These are phyloP conservation scores for Nomada hirtipes DNA, from an alignment of 2,888 invertebrate genomes.

Conservation along the genomic window DNA sequence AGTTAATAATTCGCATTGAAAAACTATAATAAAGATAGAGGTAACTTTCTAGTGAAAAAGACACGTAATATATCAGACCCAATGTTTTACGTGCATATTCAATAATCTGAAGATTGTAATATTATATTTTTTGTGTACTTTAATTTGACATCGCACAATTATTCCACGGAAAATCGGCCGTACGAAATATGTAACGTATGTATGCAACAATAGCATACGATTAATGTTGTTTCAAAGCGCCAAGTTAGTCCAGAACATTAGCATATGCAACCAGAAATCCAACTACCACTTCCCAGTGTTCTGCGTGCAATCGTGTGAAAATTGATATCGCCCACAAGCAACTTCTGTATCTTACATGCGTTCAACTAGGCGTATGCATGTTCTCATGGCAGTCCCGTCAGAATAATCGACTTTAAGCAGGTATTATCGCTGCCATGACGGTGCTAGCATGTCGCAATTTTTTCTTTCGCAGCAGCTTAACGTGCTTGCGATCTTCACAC, in stretches of 20 bases:
- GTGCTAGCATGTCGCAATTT: slow-evolving; percentile 70
- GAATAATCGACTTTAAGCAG: slow-evolving; percentile 66
- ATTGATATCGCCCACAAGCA: slow-evolving; percentile 59
- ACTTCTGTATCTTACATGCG: slow-evolving; percentile 60
- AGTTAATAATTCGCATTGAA: neutral
- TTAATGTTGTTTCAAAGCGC: slow-evolving; percentile 31
- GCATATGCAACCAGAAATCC: slow-evolving; percentile 41
- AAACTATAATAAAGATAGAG: too few relatives aligned
- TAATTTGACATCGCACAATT: neutral
- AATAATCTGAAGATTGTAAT: too few relatives aligned
- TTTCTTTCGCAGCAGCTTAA: slow-evolving; percentile 60
- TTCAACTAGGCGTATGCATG: slow-evolving; percentile 53
- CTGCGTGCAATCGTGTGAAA: slow-evolving; percentile 53
- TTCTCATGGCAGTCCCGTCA: slow-evolving; percentile 54
- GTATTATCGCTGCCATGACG: slow-evolving; percentile 68
- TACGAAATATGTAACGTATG: neutral
- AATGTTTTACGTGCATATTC: too few relatives aligned
- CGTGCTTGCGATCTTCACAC: slow-evolving; percentile 64
- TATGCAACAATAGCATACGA: neutral
- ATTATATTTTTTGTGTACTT: too few relatives aligned
- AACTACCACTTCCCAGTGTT: slow-evolving; percentile 30
- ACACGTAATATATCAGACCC: neutral
- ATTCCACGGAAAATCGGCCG: neutral
- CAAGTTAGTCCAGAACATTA: slow-evolving; percentile 34
- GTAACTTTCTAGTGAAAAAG: too few relatives aligned